Percentiles rank a stretch among this genome's conserved stretches.
These are phyloP conservation scores for Rafetus swinhoei DNA, from an alignment of 2,113 vertebrate genomes.

Conservation along the genomic window DNA sequence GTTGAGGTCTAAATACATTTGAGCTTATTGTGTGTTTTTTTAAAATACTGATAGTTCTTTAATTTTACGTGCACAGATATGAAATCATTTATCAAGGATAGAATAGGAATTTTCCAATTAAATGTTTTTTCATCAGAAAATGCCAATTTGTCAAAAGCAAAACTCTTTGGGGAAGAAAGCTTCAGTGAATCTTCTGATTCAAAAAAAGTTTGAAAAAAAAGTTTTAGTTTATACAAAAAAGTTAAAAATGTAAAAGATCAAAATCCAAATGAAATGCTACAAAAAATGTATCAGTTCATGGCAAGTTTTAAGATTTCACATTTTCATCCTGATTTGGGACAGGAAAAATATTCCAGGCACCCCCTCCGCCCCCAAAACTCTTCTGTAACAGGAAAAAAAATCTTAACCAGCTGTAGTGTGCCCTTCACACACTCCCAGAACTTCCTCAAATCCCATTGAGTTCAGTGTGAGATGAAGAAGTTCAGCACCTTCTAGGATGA, in stretches of 20 bases:
- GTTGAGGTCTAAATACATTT: conserved; percentile 33
- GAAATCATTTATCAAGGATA: conserved; percentile 1
- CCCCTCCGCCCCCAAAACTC: too few species aligned
- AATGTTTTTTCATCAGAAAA: not conserved
- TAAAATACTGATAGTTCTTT: not conserved
- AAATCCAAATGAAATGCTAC: not conserved
- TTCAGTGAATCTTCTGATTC: not conserved
- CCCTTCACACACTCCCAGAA: too few species aligned
- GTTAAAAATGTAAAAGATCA: not conserved
- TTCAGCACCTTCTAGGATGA: not conserved
- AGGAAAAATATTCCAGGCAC: too few species aligned
- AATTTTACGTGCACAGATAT: conserved; percentile 13
- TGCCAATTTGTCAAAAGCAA: not conserved
- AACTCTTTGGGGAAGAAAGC: not conserved
- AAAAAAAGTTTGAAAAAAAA: not conserved
- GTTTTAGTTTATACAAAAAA: too few species aligned
- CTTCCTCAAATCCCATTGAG: not conserved
- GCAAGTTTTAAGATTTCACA: not conserved
- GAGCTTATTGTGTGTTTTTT: conserved; percentile 36
- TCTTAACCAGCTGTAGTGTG: too few species aligned
- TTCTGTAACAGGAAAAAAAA: too few species aligned
- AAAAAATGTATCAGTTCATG: not conserved
- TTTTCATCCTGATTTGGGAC: too few species aligned
- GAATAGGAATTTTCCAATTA: not conserved
- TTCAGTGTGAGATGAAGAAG: conserved; percentile 38